Conservation (phyloP, 2,888 invertebrate species). For the Nephrotoma appendiculata region DNA sequence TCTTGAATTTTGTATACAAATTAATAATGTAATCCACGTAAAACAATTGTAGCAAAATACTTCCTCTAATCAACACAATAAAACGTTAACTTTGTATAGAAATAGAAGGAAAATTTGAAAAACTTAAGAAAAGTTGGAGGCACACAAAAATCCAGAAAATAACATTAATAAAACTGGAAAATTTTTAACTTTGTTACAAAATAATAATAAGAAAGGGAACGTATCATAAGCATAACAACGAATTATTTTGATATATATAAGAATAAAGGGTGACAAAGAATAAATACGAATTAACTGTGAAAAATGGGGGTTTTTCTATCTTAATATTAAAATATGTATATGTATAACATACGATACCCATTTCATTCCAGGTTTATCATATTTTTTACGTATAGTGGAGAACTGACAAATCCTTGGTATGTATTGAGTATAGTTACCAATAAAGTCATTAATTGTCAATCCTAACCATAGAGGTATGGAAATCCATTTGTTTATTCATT, state of each 20-base stretch:
- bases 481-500: no score
- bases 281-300: not conserved
- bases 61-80: not conserved
- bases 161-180: not conserved
- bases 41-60: not conserved
- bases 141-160: not conserved
- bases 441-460: no score
- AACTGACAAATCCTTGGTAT: no score
- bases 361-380: no score
- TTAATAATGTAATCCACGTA: not conserved
- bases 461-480: no score
- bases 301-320: not conserved
- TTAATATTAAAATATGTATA: no score
- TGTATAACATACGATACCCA: no score
- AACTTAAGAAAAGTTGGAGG: not conserved
- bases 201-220: not conserved
- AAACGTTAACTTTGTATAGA: not conserved
- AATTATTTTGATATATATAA: not conserved
- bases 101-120: not conserved
- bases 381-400: no score
- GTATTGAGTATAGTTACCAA: no score
- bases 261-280: not conserved
- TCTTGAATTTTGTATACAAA: not conserved
- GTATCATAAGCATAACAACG: not conserved
- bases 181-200: not conserved